Percentiles rank a stretch among this genome's conserved stretches.
Conservation (phyloP, 2,888 invertebrate genomes). For the Leptothorax acervorum region DNA sequence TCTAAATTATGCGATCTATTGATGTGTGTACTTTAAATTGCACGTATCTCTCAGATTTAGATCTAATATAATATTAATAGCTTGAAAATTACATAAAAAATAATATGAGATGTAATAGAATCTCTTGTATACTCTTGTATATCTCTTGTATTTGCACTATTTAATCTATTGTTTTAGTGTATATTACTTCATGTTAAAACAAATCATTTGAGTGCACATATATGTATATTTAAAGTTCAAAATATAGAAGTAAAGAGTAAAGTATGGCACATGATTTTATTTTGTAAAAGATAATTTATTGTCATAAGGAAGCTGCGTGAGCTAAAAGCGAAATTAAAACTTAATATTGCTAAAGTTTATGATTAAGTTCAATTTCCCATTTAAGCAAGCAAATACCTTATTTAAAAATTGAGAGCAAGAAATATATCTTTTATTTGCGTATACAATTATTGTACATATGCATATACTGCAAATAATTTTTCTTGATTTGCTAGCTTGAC, state of each 20-base stretch:
- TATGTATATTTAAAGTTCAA: neutral
- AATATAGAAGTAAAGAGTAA: neutral
- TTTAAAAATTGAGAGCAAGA: constrained; percentile 26
- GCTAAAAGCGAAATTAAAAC: constrained; percentile 30
- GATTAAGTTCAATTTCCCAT: neutral
- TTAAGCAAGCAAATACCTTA: constrained; percentile 25
- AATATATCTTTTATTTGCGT: constrained; percentile 37
- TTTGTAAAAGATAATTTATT: constrained; percentile 44
- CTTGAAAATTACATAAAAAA: constrained; percentile 32
- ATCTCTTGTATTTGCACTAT: neutral
- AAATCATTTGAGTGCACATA: neutral
- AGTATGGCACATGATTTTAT: constrained; percentile 17
- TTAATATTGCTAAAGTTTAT: neutral
- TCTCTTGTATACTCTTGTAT: constrained; percentile 4
- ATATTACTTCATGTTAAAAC: neutral
- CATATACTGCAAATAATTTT: constrained; percentile 47
- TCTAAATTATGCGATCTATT: constrained; percentile 16
- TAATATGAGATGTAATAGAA: constrained; percentile 20
- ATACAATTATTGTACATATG: constrained; percentile 41
- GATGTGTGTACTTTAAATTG: constrained; percentile 1
- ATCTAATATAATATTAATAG: constrained; percentile 11
- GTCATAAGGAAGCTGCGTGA: constrained; percentile 39
- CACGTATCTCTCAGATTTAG: neutral
- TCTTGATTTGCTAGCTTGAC: constrained; percentile 50
- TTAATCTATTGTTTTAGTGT: constrained; percentile 11